Base-by-base conservation (phyloP, 2,113 vertebrate genomes). In the Odobenus rosmarus region DNA sequence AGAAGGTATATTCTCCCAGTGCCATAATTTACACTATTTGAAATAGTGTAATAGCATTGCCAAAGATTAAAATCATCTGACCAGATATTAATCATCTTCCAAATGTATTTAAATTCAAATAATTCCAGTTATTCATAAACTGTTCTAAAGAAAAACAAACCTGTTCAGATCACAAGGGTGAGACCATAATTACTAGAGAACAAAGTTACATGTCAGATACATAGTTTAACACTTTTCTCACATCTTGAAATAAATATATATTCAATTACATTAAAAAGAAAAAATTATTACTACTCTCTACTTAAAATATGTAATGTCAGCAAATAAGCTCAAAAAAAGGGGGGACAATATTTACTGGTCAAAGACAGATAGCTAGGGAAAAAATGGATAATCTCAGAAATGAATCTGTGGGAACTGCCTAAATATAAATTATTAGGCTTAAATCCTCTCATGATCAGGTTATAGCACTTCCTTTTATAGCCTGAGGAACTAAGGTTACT, bases 31-130 rank as follows among this genome's bases (percentile, higher is more conserved):
- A 91, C 3, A 95, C 2, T 18, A 87, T 36, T 93, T 89, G 67
- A 96, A 92, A 96, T 92, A 46, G 46, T 46, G 46, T 46, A 46
- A 46, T 46, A 95, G 21, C 9, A 89, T 14, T 95, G 12, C 31
- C 28, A 86, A 74, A 91, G 46, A 87, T 39, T 83, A 91, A 95
- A 94, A 74, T 90, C 84, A 95, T 59, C 46, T 98, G 97, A 92
- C 61, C 64, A 90, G 11, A 84, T n/a, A 11, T 31, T 95, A 96
- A 67, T 77, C 13, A 88, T 76, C 57, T 15, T 95, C 49, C 74
- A 95, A 89, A 76, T 80, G 33, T 81, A 93, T 64, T 93, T 74
- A 94, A 95, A 82, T 82, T 80, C 26, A 95, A 94, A 80, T 83
- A 97, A 92, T 81, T 95, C 55, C 24, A 76, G 28, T 64, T 92